A percentile compares a stretch with the other conserved stretches of the same genome.
These are phyloP conservation scores for Trisateles emortualis DNA, from an alignment of 2,888 invertebrate species.

Conservation along the genomic window DNA sequence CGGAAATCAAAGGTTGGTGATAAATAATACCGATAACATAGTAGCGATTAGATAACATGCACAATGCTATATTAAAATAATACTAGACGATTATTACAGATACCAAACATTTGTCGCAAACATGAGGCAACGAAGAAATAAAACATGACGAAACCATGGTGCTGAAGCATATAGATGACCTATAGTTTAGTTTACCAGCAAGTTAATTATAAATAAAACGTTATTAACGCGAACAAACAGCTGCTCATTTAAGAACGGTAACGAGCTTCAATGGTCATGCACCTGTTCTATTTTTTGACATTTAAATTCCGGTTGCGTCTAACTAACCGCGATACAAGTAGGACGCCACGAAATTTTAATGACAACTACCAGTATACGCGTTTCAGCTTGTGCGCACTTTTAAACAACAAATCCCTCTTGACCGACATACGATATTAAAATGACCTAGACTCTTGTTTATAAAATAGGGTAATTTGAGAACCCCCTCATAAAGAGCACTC, in stretches of 20 bases:
- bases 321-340: slow-evolving; percentile 10
- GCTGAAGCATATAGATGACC: too few relatives aligned
- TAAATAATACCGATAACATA: slow-evolving; percentile 17
- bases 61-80: slow-evolving; percentile 27
- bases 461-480: slow-evolving; percentile 54
- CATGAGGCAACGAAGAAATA: not conserved
- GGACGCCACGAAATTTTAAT: slow-evolving; percentile 7
- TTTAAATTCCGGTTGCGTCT: slow-evolving; percentile 46
- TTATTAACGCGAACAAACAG: slow-evolving; percentile 56
- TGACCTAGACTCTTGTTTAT: slow-evolving; percentile 37
- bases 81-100: slow-evolving; percentile 18
- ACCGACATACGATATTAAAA: slow-evolving; percentile 31
- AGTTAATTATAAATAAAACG: slow-evolving; percentile 46
- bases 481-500: slow-evolving; percentile 67
- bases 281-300: slow-evolving; percentile 57
- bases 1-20: slow-evolving; percentile 23
- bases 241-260: slow-evolving; percentile 58
- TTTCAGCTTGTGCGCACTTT: not conserved
- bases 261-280: slow-evolving; percentile 52
- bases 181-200: not conserved
- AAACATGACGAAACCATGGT: too few relatives aligned
- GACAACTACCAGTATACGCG: not conserved
- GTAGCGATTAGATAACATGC: slow-evolving; percentile 38
- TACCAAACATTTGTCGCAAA: slow-evolving; percentile 15
- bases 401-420: slow-evolving; percentile 10